Evolutionary conservation across 2,888 invertebrate species (phyloP), one percentile per base, ranked within the genome.

Genomic region (Abscondita cerata): DNA sequence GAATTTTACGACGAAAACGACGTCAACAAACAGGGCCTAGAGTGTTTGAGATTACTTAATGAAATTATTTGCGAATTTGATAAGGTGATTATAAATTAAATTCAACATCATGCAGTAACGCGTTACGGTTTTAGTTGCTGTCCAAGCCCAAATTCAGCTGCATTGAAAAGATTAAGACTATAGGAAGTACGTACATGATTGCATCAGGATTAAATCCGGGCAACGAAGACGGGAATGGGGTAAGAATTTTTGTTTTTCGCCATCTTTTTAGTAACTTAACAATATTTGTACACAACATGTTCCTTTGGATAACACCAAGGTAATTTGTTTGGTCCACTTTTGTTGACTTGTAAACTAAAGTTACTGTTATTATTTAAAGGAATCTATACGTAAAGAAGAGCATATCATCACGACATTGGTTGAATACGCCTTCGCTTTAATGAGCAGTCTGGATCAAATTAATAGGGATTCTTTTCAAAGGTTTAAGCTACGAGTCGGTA

Each of bases 1-100:
- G 96, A 97, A 80, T 97, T 97, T 80, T 97, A 96, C 76, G 95
- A 95, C 74, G 96, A 96, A 79, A 96, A 92, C n/a, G 96, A 96
- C 76, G 94, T 96, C 67, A 96, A 95, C 76, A 95, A 96, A 72
- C 96, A 98, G 78, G 96, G 96, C 0, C 82, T 98, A 36, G 98
- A 98, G 80, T 98, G 98, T 77, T 82, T 98, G 62, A 82, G 98
- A 62, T 83, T 98, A 25, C 84, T 98, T 19, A 98, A 98, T 78
- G 98, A 98, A 83, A 98, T 98, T 71, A 96, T 98, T 66, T 97
- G 97, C 77, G 98, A 98, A 81, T 98, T 98, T 81, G 98, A 98
- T 80, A 95, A 96, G 88, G 95, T 95, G 25, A 25, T 6, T 25
- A 25, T 25, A 25, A 2, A 25, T 4, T 25, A 2, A 1, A 4